These are phyloP conservation scores for Syngnathus floridae DNA, from an alignment of 2,113 vertebrate genomes.

Conservation along the genomic window DNA sequence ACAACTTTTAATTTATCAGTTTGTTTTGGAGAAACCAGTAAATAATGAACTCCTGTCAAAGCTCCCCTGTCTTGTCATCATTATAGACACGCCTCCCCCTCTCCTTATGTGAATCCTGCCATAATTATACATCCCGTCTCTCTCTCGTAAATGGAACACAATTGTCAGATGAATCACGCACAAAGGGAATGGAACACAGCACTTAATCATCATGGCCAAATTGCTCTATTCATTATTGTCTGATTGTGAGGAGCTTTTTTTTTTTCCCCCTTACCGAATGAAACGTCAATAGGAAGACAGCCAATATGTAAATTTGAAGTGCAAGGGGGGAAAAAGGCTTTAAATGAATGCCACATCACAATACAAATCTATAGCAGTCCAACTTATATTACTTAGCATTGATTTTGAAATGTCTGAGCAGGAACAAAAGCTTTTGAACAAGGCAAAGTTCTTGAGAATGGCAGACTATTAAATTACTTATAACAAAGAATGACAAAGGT, in stretches of 20 bases:
- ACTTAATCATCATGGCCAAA: conserved; percentile 56
- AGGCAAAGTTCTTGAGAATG: no score
- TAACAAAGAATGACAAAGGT: no score
- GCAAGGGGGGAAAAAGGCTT: neutral
- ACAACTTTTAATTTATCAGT: no score
- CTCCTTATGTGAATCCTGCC: conserved; percentile 17
- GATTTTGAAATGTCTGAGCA: no score
- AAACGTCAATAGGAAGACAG: neutral
- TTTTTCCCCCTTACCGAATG: neutral
- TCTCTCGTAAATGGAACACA: conserved; percentile 35
- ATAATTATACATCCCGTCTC: conserved; percentile 28
- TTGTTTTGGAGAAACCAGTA: no score
- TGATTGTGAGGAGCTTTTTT: conserved; percentile 39
- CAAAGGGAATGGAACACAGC: conserved; percentile 41
- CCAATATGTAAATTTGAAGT: neutral
- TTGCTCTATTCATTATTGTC: conserved; percentile 57
- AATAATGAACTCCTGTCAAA: no score
- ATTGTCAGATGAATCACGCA: conserved; percentile 42
- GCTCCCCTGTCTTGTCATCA: no score
- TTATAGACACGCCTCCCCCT: no score
- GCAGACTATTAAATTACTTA: no score
- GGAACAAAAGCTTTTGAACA: no score
- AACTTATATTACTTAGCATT: no score
- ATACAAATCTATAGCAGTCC: neutral
- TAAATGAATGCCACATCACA: neutral